Conservation (phyloP, 2,113 vertebrate species). For the Syngnathus typhle region DNA sequence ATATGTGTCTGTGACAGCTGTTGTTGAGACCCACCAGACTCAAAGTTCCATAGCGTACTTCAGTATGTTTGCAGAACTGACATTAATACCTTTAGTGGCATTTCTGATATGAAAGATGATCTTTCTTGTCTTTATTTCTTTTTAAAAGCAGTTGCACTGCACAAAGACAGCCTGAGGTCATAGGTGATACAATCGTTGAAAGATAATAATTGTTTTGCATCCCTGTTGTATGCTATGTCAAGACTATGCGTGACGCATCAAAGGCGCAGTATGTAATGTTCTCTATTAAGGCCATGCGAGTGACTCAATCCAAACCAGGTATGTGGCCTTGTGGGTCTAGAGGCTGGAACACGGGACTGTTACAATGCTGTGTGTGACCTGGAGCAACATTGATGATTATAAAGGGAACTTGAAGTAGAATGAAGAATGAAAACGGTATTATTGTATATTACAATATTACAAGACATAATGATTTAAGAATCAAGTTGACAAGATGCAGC, state of each 20-base stretch:
- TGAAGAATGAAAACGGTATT: not conserved
- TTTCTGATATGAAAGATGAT: not conserved
- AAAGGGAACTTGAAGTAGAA: not conserved
- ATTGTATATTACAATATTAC: not conserved
- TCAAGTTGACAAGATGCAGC: conserved; percentile 11
- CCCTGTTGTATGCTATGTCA: not conserved
- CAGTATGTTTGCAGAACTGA: conserved; percentile 5
- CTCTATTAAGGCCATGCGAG: not conserved
- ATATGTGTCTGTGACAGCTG: conserved; percentile 77
- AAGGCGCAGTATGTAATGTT: not conserved
- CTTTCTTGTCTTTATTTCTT: not conserved
- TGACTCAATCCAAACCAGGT: not conserved
- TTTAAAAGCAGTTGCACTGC: too few relatives aligned
- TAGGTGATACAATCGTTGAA: too few relatives aligned
- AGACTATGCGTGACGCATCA: not conserved
- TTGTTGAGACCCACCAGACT: conserved; percentile 65
- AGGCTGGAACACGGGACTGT: not conserved
- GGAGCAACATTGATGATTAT: too few relatives aligned
- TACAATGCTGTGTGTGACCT: not conserved
- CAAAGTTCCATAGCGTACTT: conserved; percentile 22
- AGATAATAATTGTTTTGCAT: not conserved
- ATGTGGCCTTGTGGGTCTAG: not conserved
- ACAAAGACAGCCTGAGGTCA: too few relatives aligned
- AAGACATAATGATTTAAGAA: not conserved
- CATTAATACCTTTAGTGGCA: not conserved